Evolutionary conservation across 2,797 vertebrate genomes (phyloP).

Genomic region (Gobio occitaniae): DNA sequence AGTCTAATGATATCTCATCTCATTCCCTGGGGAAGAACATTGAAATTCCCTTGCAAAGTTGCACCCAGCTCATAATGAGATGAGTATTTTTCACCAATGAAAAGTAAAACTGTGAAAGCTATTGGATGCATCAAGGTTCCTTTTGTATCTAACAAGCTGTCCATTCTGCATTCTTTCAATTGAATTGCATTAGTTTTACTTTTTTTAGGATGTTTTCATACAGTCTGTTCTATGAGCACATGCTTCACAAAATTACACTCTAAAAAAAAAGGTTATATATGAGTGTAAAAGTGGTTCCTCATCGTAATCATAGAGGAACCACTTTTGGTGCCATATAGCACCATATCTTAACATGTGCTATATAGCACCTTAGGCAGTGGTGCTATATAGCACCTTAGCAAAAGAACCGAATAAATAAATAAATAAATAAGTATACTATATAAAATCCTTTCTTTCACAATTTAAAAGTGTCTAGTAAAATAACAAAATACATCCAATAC

Average conservation of each 20-base stretch:
- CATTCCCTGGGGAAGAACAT: background rate
- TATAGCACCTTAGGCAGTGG: too few species aligned
- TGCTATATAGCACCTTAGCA: too few species aligned
- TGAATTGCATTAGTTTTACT: background rate
- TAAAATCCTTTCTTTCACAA: too few species aligned
- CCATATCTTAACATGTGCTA: too few species aligned
- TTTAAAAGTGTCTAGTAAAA: too few species aligned
- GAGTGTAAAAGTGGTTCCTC: too few species aligned
- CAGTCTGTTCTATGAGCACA: background rate
- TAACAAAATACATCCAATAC: too few species aligned
- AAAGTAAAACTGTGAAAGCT: background rate
- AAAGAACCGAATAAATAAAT: background rate
- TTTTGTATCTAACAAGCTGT: background rate
- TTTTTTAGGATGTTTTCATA: background rate
- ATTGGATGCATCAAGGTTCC: background rate
- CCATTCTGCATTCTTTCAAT: background rate
- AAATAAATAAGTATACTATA: background rate
- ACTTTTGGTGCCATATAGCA: too few species aligned
- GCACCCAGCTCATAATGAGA: background rate
- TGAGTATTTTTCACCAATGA: background rate
- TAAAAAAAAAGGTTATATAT: too few species aligned
- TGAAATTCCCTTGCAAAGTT: background rate
- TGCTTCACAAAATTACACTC: background rate
- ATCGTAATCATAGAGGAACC: too few species aligned
- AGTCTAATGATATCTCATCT: slow-evolving; percentile 3